Base-by-base conservation (phyloP, 2,888 invertebrate species). In the Parnassius orleans region DNA sequence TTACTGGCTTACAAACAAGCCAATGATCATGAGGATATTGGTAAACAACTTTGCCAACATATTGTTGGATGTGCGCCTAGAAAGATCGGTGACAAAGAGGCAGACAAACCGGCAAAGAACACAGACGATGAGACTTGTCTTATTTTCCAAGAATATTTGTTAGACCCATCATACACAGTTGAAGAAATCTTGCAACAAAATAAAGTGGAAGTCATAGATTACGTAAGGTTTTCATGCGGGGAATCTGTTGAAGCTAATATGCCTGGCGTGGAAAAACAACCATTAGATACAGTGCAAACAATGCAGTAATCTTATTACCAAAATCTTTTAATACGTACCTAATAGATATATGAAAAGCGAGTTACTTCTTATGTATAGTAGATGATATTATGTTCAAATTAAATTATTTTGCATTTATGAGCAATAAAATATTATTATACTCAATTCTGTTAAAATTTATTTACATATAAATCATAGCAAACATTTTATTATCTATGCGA, bases 161-260 rank as follows among this genome's bases (percentile, higher is more conserved):
- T 97, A 24, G 96, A 98, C 79, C 94, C 96, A 0, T 93, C 93
- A 12, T 82, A 94, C 48, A 95, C 94, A 7, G 95, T 98, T 0
- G 94, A 94, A 48, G 94, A 96, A 68, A 88, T 97, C 11, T 82
- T 97, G 61, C 86, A 94, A 57, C 93, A 94, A 66, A 91, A 95
- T 71, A 88, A 93, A 65, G 81, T 94, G 0, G 92, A 94, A 78
- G 87, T 98, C 19, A 75, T 96, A 10, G 97, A 98, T 83, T 98
- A 97, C 83, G 93, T 95, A 65, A 93, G 98, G 66, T 97, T 95
- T 84, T 97, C 97, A 79, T 97, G 97, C 81, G 98, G 98, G 1
- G 98, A 97, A 84, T 73, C 74, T 19, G 69, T 81, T 12, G 86
- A 88, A 70, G 73, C 78, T 9, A 80, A 71, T 57, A 78, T 90